Evolutionary conservation across 1,140 invertebrate species (phyloP), one percentile per base, ranked within the genome.

Genomic region (Camponotus vicinus): DNA sequence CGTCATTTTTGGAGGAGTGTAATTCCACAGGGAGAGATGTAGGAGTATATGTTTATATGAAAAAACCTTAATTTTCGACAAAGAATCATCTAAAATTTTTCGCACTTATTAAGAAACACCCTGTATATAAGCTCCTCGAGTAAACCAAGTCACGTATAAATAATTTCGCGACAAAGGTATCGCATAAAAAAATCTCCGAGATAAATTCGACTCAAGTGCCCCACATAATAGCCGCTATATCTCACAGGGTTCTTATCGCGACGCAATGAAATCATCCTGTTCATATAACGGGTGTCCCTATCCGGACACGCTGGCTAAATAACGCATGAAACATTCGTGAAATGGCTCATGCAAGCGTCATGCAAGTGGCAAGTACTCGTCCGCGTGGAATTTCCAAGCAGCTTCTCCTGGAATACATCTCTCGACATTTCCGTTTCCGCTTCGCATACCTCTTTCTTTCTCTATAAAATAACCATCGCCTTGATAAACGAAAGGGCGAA

Each of bases 401-500:
- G 21, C n/a, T 8, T 18, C 7, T 59, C 9, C 9, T 13, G 4
- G 9, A 13, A 27, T 27, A 27, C 21, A 21, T 21, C 5, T 15
- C 11, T 70, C 40, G 32, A 32, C 21, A 15, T 64, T 34, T 73
- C 49, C 13, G 9, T 42, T 57, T 59, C n/a, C 18, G 9, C 18
- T 6, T 63, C 32, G 8, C 18, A 9, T 40, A 13, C 18, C 18
- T 64, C 18, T 45, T n/a, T 52, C 45, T 52, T 5, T 18, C 49
- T 52, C 49, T 18, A 8, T 40, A 75, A 49, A 83, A 73, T 73
- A 83, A 83, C 11, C 11, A 34, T 9, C 3, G 21, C 32, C 45
- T 27, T 45, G 63, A 37, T 55, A 55, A 80, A 69, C 45, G 64
- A 69, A 80, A 79, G 32, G 34, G 5, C 32, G 13, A 27, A 1